Base-by-base conservation (phyloP, 37 sponge, comb jelly and placozoan genomes). In the Chondrosia reniformis region DNA sequence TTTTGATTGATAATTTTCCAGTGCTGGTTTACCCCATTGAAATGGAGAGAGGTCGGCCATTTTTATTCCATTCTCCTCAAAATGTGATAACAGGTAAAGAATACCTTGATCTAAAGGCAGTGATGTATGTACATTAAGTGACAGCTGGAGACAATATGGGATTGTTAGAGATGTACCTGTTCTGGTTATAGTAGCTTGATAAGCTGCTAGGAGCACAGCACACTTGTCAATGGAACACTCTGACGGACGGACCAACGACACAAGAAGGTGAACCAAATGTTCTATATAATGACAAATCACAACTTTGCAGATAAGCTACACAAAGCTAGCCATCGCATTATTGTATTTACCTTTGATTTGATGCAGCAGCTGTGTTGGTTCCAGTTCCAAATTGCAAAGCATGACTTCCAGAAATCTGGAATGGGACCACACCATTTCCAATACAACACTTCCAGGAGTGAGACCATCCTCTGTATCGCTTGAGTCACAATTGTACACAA, bases 1-100 rank as follows among this genome's bases (percentile, higher is more conserved):
- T 44, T 37, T 74, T 13, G 37, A 38, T 33, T 55, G 55, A 33
- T 83, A 78, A 38, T 76, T 64, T 31, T 82, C 79, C 58, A 79
- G 45, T 21, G 83, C 86, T 75, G 83, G 73, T 39, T 42, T 38
- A 21, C 90, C 90, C 86, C 86, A 90, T 71, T 85, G 13, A 61
- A 79, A 82, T 0, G 86, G 90, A 13, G 80, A 83, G 45, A 0
- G 67, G 24, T 45, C 27, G 0, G 24, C 27, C 34, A 79, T 33
- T 25, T 34, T 33, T 28, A 64, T 63, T n/a, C 81, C 92, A 67
- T 75, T 54, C 17, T 36, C 55, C 57, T 91, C 92, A 74, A 80
- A 91, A 39, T 37, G 49, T 15, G 22, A 37, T 52, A 91, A 33
- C 41, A 91, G 63, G 41, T 79, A 84, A 15, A 91, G 74, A 17